Percentiles rank a stretch among this genome's conserved stretches.
phyloP scores from a whole-genome alignment of 2,113 vertebrate species.

The Crotalus tigris region DNA sequence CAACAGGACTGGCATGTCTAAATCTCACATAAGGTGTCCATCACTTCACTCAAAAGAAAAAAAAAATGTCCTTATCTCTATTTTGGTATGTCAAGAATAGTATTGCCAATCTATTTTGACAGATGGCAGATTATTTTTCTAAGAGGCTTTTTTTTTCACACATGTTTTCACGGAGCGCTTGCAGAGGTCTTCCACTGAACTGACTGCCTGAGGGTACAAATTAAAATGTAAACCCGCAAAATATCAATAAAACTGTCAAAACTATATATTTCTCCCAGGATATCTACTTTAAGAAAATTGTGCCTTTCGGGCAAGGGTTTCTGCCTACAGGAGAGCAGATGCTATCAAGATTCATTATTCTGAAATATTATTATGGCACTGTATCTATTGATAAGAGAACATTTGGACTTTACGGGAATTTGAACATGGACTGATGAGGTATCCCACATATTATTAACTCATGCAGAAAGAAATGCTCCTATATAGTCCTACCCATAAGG shows the following conservation, averaged over 20 bases:
- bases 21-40: background rate
- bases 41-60: conserved; percentile 1
- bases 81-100: background rate
- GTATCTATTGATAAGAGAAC: conserved; percentile 50
- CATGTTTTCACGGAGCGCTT: conserved; percentile 25
- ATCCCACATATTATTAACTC: conserved; percentile 50
- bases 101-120: conserved; percentile 17
- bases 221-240: conserved; percentile 62
- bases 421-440: conserved; percentile 51
- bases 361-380: conserved; percentile 59
- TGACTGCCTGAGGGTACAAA: conserved; percentile 51
- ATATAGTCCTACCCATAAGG: conserved; percentile 32
- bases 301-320: conserved; percentile 56
- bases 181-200: conserved; percentile 25
- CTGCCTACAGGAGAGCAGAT: conserved; percentile 52
- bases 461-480: background rate
- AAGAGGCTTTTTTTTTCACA: conserved; percentile 29
- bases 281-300: conserved; percentile 46
- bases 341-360: conserved; percentile 55
- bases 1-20: background rate
- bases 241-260: conserved; percentile 59
- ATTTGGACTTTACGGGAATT: conserved; percentile 58
- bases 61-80: background rate
- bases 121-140: background rate
- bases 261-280: conserved; percentile 56